Percentiles rank a stretch among this genome's conserved stretches.
Evolutionary conservation across 2,113 vertebrate species (phyloP).

Genomic region (Mungos mungo): DNA sequence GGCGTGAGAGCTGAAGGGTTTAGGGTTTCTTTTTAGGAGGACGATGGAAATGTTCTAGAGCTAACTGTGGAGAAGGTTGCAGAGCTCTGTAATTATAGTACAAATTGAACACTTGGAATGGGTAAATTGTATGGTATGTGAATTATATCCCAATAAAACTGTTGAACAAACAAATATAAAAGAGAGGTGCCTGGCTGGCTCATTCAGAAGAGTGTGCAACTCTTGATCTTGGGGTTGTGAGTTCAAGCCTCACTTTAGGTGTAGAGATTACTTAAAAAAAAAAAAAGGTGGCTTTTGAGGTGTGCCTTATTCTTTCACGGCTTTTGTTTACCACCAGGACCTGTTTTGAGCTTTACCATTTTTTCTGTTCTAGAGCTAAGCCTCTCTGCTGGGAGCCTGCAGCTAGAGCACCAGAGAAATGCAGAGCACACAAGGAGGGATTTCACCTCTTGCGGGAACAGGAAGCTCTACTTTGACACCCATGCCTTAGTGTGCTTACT

Average conservation of each 20-base stretch:
- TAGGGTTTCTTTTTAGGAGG: background rate
- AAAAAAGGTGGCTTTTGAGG: no score
- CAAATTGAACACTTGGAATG: background rate
- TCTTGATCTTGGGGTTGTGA: no score
- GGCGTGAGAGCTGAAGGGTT: no score
- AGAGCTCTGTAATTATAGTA: background rate
- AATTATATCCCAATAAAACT: background rate
- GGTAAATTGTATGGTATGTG: background rate
- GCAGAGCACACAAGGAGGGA: slow-evolving; percentile 81
- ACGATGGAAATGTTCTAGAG: background rate
- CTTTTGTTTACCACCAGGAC: background rate
- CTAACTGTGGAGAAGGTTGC: background rate
- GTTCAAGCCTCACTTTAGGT: no score
- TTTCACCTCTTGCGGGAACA: slow-evolving; percentile 81
- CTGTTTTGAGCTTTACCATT: background rate
- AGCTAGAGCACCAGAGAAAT: slow-evolving; percentile 78
- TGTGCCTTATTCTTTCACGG: background rate
- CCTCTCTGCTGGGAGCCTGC: slow-evolving; percentile 77
- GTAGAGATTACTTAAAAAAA: no score
- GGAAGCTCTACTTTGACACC: slow-evolving; percentile 93
- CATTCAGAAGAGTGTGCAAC: no score
- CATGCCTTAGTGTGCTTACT: slow-evolving; percentile 92
- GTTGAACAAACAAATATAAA: background rate
- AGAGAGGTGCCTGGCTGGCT: no score
- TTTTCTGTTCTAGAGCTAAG: slow-evolving; percentile 83